Conservation (phyloP, 2,113 vertebrate species). For the Stegostoma tigrinum region DNA sequence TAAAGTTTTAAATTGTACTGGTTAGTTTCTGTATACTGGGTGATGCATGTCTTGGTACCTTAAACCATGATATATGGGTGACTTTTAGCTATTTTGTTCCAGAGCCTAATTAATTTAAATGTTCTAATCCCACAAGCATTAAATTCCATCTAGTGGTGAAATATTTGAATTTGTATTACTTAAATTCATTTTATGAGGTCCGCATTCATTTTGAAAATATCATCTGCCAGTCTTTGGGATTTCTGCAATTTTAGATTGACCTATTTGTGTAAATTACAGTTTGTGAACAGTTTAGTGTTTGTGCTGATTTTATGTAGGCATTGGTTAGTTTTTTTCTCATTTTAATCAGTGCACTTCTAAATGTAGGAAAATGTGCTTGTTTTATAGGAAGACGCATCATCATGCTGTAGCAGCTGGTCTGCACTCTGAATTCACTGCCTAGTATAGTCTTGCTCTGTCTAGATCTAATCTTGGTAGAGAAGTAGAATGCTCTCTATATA, state of each 20-base stretch:
- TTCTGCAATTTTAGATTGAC: not conserved
- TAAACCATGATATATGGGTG: not conserved
- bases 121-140: not conserved
- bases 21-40: not conserved
- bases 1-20: not conserved
- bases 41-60: not conserved
- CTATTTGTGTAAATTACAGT: not conserved
- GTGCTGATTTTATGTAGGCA: not conserved
- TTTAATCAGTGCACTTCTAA: conserved; percentile 14
- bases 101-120: not conserved
- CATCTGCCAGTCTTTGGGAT: too few species aligned
- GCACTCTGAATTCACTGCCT: conserved; percentile 41
- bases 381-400: conserved; percentile 43
- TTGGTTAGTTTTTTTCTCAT: not conserved
- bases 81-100: not conserved
- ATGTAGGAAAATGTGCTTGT: not conserved
- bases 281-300: conserved; percentile 27
- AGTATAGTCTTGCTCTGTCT: conserved; percentile 43
- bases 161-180: not conserved
- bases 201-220: not conserved
- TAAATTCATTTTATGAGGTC: not conserved
- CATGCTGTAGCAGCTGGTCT: conserved; percentile 45
- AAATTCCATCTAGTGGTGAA: not conserved
- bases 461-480: conserved; percentile 36
- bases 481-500: conserved; percentile 11